These are phyloP conservation scores for Rhynchomys soricoides DNA, from an alignment of 2,113 vertebrate species.

Conservation along the genomic window DNA sequence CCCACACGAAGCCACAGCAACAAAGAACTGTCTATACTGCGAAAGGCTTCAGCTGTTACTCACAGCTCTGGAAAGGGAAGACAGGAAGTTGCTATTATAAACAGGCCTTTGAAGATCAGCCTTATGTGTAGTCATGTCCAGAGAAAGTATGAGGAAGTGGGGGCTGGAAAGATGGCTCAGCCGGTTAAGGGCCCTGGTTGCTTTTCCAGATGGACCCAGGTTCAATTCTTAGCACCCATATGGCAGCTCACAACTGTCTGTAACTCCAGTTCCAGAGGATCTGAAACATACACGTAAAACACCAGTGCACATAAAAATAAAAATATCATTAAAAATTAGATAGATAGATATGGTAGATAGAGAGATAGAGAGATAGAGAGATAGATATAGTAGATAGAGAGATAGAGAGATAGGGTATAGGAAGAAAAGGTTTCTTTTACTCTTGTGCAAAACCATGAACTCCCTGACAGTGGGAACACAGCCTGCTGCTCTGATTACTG, in stretches of 20 bases:
- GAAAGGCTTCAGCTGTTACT: slow-evolving; percentile 41
- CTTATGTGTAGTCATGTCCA: background rate
- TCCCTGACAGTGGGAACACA: background rate
- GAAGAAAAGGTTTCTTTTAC: background rate
- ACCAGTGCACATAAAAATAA: background rate
- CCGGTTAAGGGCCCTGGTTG: background rate
- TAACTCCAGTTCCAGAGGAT: background rate
- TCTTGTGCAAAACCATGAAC: background rate
- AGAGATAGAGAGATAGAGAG: no score
- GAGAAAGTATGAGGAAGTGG: background rate
- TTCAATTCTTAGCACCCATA: background rate
- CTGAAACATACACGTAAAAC: background rate
- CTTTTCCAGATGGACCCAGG: background rate
- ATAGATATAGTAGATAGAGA: no score
- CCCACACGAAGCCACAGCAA: slow-evolving; percentile 32
- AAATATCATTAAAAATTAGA: background rate
- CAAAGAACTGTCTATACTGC: background rate
- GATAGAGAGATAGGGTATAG: background rate
- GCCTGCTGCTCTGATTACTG: background rate
- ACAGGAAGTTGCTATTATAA: slow-evolving; percentile 35
- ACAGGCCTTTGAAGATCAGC: slow-evolving; percentile 14
- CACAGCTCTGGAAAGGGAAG: background rate
- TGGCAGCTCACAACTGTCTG: background rate
- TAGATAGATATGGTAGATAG: no score
- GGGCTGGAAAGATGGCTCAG: background rate